phyloP scores from a whole-genome alignment of 2,888 invertebrate genomes.

The Chesias legatella region DNA sequence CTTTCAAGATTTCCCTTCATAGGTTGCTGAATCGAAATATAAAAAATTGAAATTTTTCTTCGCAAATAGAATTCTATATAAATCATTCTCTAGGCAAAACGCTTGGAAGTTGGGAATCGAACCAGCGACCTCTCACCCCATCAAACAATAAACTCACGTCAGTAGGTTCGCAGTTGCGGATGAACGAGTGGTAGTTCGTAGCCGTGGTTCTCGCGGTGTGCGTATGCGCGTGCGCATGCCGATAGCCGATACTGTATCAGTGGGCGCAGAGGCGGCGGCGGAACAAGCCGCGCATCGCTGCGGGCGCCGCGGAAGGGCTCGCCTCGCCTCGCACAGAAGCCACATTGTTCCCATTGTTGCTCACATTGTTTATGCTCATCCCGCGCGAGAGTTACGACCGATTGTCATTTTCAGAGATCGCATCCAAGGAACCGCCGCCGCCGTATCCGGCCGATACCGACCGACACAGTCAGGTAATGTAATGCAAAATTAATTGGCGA shows the following conservation, averaged over 20 bases:
- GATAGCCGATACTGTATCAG: conserved; percentile 35
- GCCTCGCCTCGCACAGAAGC: conserved; percentile 22
- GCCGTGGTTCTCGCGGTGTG: conserved; percentile 45
- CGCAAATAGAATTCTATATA: no score
- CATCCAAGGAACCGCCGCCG: conserved; percentile 65
- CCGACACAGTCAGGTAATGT: conserved; percentile 44
- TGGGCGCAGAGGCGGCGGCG: conserved; percentile 44
- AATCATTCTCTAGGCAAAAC: no score
- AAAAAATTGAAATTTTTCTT: no score
- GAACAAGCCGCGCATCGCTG: conserved; percentile 22
- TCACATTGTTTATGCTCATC: conserved; percentile 52
- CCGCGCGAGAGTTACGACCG: conserved; percentile 43
- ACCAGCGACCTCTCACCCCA: conserved; percentile 3
- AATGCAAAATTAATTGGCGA: conserved; percentile 25
- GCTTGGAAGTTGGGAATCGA: conserved; percentile 3
- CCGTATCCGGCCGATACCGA: conserved; percentile 59
- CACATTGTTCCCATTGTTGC: conserved; percentile 41
- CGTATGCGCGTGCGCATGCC: conserved; percentile 16
- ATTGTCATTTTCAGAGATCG: conserved; percentile 61
- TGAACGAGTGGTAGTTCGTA: conserved; percentile 37
- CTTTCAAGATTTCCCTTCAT: no score
- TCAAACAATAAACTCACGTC: conserved; percentile 22
- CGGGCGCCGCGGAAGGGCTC: background rate
- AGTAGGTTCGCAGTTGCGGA: conserved; percentile 33
- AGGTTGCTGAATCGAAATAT: no score